Evolutionary conservation across 1,140 invertebrate species (phyloP), one percentile per base, ranked within the genome.

Genomic region (Leptonema lineaticorne): DNA sequence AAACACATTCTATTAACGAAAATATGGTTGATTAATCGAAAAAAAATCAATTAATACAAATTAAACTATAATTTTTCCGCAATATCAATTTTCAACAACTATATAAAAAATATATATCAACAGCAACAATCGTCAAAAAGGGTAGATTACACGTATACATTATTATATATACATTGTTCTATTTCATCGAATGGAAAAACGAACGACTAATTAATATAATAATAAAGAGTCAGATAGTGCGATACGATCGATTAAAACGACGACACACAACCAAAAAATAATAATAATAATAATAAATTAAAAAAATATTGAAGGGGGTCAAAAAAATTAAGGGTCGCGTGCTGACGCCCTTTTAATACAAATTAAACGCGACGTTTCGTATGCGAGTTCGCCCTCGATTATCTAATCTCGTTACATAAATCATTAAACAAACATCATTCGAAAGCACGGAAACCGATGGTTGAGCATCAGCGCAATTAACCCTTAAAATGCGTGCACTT

Each of bases 361-460:
- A 64, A 64, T 64, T 64, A 64, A 64, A 64, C 45, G 62, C 29
- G 62, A 64, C 62, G 62, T 46, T 20, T 37, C 11, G 59, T 5
- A 33, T 37, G 2, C 56, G 11, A 9, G 20, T 26, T 9, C 45
- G 59, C 62, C 46, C 33, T 28, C 62, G 62, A 64, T 64, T 64
- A 58, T 66, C 64, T 66, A 68, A 68, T 68, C 66, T 59, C 33
- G 66, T 60, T 60, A 60, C 66, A 60, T 68, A 68, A 68, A 68
- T 68, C 66, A 68, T 68, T 68, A 68, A 60, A 60, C 66, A 68
- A 68, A 68, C 66, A 68, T 68, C 50, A 60, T 68, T 59, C 24
- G 24, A 37, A 57, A 6, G 46, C 45, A 64, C 64, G 50, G 24
- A n/a, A 62, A 45, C 59, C 33, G 50, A 53, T 14, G 50, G 50